Evolutionary conservation across 2,888 invertebrate genomes (phyloP).

Genomic region (Drosophila nr. medialis): DNA sequence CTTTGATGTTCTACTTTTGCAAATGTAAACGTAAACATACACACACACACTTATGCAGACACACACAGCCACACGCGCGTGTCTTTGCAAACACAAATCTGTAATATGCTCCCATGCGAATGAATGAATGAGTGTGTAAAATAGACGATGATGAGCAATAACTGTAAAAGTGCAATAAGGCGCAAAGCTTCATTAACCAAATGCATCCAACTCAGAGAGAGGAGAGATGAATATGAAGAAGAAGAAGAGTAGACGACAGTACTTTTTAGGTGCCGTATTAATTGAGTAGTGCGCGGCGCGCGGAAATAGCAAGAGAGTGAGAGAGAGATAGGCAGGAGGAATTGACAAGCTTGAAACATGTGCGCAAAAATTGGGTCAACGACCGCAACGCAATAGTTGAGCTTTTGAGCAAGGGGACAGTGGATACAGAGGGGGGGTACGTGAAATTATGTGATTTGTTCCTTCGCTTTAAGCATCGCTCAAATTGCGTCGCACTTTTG

Average conservation of each 20-base stretch:
- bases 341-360: constrained; percentile 37
- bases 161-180: constrained; percentile 26
- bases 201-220: constrained; percentile 26
- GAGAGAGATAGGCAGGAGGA: constrained; percentile 10
- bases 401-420: constrained; percentile 7
- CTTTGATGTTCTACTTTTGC: constrained; percentile 52
- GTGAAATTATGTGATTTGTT: constrained; percentile 15
- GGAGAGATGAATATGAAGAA: constrained; percentile 6
- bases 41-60: not conserved
- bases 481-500: constrained; percentile 62
- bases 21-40: constrained; percentile 33
- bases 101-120: constrained; percentile 26
- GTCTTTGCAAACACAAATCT: constrained; percentile 53
- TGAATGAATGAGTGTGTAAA: constrained; percentile 69
- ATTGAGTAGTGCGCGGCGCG: constrained; percentile 16
- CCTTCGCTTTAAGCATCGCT: constrained; percentile 30
- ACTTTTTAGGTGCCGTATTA: constrained; percentile 19
- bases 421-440: too few relatives aligned
- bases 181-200: constrained; percentile 18
- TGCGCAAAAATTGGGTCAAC: constrained; percentile 80
- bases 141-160: constrained; percentile 27
- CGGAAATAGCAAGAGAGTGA: constrained; percentile 21
- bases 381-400: constrained; percentile 77
- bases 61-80: constrained; percentile 1
- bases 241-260: constrained; percentile 10